phyloP scores from a whole-genome alignment of 2,113 vertebrate genomes.

The Dipodomys merriami region DNA sequence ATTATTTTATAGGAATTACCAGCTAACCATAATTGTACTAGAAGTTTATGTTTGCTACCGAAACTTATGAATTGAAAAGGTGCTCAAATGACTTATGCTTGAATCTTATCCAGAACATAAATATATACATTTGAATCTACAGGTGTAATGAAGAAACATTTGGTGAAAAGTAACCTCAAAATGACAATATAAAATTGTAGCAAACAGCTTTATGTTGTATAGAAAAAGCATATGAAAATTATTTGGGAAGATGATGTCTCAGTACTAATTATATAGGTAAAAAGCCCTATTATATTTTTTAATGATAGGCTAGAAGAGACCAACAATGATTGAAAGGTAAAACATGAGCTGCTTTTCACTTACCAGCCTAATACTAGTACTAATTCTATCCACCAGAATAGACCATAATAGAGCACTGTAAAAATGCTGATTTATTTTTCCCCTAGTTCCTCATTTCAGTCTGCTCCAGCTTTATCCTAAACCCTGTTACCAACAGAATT shows the following conservation, averaged over 20 bases:
- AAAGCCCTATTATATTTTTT: background rate
- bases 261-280: slow-evolving; percentile 29
- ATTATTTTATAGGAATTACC: slow-evolving; percentile 47
- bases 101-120: background rate
- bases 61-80: background rate
- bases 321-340: slow-evolving; percentile 18
- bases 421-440: background rate
- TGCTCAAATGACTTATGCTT: background rate
- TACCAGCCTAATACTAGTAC: background rate
- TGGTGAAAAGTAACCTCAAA: slow-evolving; percentile 25
- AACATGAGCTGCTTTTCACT: slow-evolving; percentile 5
- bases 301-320: slow-evolving; percentile 10
- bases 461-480: slow-evolving; percentile 66
- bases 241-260: background rate
- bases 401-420: background rate
- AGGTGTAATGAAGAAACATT: slow-evolving; percentile 38
- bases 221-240: background rate
- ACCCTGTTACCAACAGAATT: slow-evolving; percentile 43
- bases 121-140: slow-evolving; percentile 5
- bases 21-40: slow-evolving; percentile 37
- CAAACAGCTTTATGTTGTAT: background rate
- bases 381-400: background rate
- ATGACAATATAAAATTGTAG: slow-evolving; percentile 15
- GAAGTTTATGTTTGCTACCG: slow-evolving; percentile 44
- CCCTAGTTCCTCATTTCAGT: slow-evolving; percentile 61